phyloP scores from a whole-genome alignment of 1,140 invertebrate genomes.

The Drusus annulatus region DNA sequence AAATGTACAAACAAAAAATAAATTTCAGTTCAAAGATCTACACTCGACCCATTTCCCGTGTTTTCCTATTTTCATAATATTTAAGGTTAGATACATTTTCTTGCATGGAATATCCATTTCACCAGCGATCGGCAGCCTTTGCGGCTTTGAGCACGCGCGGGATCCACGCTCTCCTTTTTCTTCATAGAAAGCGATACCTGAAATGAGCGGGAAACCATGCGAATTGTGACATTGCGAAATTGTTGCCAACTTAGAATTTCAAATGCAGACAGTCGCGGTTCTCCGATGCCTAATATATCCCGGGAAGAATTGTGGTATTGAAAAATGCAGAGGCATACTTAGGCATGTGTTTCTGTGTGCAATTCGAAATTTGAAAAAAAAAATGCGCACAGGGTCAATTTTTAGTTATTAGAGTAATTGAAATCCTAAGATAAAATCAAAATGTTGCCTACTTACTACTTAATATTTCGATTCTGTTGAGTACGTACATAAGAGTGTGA shows the following conservation, averaged over 20 bases:
- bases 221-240: conserved; percentile 43
- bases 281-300: conserved; percentile 33
- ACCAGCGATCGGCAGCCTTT: background rate
- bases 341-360: background rate
- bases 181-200: conserved; percentile 3
- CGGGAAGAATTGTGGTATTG: conserved; percentile 21
- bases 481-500: too few species aligned
- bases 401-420: too few species aligned
- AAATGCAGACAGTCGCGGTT: conserved; percentile 31
- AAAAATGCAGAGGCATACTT: background rate
- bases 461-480: too few species aligned
- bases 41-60: too few species aligned
- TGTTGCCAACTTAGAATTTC: conserved; percentile 36
- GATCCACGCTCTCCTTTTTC: background rate
- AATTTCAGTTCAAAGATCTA: too few species aligned
- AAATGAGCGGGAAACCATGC: conserved; percentile 39
- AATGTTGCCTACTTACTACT: too few species aligned
- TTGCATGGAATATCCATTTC: background rate
- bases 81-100: too few species aligned
- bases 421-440: too few species aligned
- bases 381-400: too few species aligned
- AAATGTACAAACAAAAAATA: too few species aligned
- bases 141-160: background rate
- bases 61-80: too few species aligned
- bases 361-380: too few species aligned